Conservation (phyloP, 2,797 vertebrate genomes). For the Cercopithecus mitis region DNA sequence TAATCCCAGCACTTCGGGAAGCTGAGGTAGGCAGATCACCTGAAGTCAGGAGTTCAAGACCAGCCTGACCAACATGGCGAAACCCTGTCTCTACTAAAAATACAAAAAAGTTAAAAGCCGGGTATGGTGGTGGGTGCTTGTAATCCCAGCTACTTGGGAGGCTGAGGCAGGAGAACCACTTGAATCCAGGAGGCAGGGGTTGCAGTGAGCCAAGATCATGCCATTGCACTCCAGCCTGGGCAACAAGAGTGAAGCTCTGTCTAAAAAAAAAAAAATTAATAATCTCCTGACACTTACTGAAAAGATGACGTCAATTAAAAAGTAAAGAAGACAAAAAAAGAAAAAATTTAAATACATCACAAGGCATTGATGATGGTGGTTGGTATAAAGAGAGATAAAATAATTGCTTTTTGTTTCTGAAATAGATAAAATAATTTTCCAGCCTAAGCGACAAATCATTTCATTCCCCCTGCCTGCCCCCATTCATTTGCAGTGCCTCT, state of each 20-base stretch:
- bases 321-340: neutral
- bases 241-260: neutral
- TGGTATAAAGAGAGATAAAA: constrained; percentile 24
- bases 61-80: neutral
- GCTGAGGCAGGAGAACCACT: neutral
- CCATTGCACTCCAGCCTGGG: neutral
- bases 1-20: neutral
- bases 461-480: neutral
- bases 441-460: neutral
- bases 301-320: neutral
- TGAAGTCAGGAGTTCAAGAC: neutral
- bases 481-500: neutral
- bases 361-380: constrained; percentile 9
- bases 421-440: constrained; percentile 15
- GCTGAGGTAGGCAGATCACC: neutral
- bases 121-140: neutral
- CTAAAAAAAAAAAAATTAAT: too few relatives aligned
- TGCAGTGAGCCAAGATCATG: neutral
- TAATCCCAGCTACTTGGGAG: neutral
- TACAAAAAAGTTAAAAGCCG: neutral
- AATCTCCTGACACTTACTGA: neutral
- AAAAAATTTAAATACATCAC: neutral
- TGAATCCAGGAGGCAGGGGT: neutral
- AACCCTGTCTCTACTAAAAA: neutral
- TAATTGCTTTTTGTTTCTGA: constrained; percentile 44